These are phyloP conservation scores for Monochamus saltuarius DNA, from an alignment of 1,140 invertebrate species.

Conservation along the genomic window DNA sequence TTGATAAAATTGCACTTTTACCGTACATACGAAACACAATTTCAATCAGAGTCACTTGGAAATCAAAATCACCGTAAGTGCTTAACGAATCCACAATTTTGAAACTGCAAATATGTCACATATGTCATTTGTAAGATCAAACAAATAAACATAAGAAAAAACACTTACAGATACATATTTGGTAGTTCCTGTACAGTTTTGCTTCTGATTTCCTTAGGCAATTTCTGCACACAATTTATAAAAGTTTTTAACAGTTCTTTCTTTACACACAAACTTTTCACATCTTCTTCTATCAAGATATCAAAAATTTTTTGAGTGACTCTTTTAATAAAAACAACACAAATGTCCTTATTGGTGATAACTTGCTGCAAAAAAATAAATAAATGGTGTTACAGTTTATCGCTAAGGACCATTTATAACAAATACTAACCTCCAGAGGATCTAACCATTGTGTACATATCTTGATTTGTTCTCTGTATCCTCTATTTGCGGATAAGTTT, in stretches of 20 bases:
- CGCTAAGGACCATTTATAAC: neutral
- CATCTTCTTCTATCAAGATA: conserved; percentile 10
- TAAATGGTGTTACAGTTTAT: neutral
- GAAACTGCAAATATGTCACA: neutral
- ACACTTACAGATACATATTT: conserved; percentile 10
- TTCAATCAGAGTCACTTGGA: conserved; percentile 5
- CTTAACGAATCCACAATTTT: conserved; percentile 10
- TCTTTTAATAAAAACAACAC: neutral
- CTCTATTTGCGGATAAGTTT: neutral
- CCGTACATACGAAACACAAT: conserved; percentile 5
- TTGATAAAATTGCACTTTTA: neutral
- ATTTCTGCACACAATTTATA: neutral
- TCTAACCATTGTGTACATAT: neutral
- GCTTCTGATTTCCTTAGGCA: neutral
- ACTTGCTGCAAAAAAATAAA: no score
- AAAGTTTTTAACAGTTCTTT: conserved; percentile 2
- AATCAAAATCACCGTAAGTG: conserved; percentile 9
- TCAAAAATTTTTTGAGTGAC: conserved; percentile 8
- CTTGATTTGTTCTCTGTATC: neutral
- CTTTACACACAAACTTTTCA: conserved; percentile 3
- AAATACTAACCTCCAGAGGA: neutral
- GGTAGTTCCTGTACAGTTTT: neutral
- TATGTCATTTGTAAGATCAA: neutral
- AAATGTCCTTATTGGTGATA: neutral
- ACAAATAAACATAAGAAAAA: neutral